A percentile compares a stretch with the other conserved stretches of the same genome.
Conservation (phyloP, 2,797 vertebrate species). For the Enteromius paludinosus region DNA sequence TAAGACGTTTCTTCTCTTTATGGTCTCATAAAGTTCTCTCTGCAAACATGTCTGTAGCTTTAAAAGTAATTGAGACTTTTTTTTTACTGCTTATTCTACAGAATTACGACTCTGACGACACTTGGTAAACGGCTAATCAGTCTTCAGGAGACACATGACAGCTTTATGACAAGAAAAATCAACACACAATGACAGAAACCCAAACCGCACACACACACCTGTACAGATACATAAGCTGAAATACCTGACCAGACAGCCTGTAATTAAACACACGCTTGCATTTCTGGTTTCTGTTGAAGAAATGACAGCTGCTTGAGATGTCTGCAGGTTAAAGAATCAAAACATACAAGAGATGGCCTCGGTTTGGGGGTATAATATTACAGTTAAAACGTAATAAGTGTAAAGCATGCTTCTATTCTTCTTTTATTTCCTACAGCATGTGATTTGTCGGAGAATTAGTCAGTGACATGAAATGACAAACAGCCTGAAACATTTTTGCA, state of each 20-base stretch:
- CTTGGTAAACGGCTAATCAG: conserved; percentile 78
- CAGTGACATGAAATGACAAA: background rate
- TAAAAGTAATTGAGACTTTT: conserved; percentile 76
- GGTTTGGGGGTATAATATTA: background rate
- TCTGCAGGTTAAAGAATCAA: background rate
- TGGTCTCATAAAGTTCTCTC: conserved; percentile 82
- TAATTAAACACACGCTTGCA: conserved; percentile 26
- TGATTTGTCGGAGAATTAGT: conserved; percentile 3
- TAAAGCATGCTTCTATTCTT: background rate
- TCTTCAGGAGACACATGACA: conserved; percentile 71
- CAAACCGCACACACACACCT: conserved; percentile 22
- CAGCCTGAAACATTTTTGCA: background rate
- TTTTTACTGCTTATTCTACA: conserved; percentile 75
- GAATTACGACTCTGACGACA: conserved; percentile 75
- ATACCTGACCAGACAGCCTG: conserved; percentile 36
- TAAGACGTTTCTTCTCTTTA: conserved; percentile 74
- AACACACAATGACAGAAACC: conserved; percentile 18
- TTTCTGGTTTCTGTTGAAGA: conserved; percentile 40
- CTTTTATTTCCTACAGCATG: background rate
- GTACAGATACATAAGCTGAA: conserved; percentile 11
- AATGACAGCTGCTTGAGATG: conserved; percentile 8
- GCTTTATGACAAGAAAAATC: conserved; percentile 65
- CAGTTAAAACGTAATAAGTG: background rate
- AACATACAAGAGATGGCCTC: background rate
- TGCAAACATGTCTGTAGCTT: conserved; percentile 78